Conservation (phyloP, 2,888 invertebrate species). For the Coleophora flavipennella region DNA sequence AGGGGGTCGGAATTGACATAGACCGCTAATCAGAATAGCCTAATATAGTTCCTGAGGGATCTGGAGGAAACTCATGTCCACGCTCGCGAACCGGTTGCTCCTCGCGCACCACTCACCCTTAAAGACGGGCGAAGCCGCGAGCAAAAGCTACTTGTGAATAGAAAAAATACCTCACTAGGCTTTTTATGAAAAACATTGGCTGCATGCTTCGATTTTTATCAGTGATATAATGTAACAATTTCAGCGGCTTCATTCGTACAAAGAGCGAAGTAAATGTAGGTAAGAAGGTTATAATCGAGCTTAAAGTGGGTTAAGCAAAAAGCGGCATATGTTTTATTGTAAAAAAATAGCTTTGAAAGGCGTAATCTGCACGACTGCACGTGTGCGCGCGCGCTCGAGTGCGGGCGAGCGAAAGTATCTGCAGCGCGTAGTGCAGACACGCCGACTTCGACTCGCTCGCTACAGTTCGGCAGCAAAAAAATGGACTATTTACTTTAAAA, state of each 20-base stretch:
- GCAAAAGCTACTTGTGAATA: no score
- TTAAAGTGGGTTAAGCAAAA: constrained; percentile 71
- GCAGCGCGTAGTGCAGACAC: not conserved
- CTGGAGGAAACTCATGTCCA: no score
- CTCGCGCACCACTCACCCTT: no score
- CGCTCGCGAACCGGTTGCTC: no score
- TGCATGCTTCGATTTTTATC: constrained; percentile 12
- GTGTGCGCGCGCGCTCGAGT: constrained; percentile 10
- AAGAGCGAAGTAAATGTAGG: constrained; percentile 67
- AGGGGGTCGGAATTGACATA: no score
- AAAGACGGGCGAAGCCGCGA: no score
- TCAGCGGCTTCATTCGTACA: constrained; percentile 48
- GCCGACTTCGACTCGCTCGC: not conserved
- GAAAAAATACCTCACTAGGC: no score
- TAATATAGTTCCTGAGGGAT: no score
- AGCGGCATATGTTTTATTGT: constrained; percentile 68
- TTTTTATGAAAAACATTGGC: constrained; percentile 2
- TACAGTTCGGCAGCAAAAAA: no score
- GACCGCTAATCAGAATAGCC: no score
- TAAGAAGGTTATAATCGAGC: constrained; percentile 71
- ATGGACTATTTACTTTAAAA: no score
- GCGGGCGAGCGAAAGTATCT: constrained; percentile 37
- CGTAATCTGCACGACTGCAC: constrained; percentile 63
- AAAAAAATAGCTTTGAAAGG: constrained; percentile 65
- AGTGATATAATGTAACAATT: constrained; percentile 27